Conservation (phyloP, 2,113 vertebrate species). For the Oncorhynchus mykiss region DNA sequence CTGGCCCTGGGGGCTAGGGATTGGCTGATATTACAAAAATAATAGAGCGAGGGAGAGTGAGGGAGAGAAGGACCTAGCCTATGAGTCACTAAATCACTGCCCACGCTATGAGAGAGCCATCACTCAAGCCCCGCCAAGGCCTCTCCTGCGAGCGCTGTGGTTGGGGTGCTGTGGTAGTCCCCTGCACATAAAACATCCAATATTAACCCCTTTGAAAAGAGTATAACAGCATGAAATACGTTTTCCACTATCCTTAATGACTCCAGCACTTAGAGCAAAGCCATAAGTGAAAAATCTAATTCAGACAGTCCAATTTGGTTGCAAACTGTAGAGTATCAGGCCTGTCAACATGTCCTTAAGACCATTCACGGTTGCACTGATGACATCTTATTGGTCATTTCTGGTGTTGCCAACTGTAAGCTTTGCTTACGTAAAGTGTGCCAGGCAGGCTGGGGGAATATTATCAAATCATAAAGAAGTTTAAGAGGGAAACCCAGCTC, state of each 20-base stretch:
- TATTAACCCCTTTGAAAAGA: slow-evolving; percentile 19
- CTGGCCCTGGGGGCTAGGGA: slow-evolving; percentile 35
- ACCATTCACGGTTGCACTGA: slow-evolving; percentile 40
- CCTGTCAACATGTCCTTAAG: slow-evolving; percentile 56
- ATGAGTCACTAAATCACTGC: background rate
- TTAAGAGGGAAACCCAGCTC: slow-evolving; percentile 46
- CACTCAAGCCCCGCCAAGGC: background rate
- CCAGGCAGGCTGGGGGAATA: slow-evolving; percentile 25
- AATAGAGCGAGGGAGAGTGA: slow-evolving; percentile 28
- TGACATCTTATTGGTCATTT: slow-evolving; percentile 33
- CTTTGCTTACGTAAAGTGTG: slow-evolving; percentile 33
- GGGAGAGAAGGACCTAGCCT: slow-evolving; percentile 17
- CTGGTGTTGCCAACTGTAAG: slow-evolving; percentile 43
- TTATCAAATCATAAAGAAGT: slow-evolving; percentile 53
- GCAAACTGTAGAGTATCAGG: slow-evolving; percentile 41
- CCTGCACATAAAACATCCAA: slow-evolving; percentile 43
- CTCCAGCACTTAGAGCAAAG: slow-evolving; percentile 21
- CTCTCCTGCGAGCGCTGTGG: slow-evolving; percentile 4
- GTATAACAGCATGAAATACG: slow-evolving; percentile 25
- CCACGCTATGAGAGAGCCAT: background rate
- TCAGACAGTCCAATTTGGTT: slow-evolving; percentile 24
- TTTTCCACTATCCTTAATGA: slow-evolving; percentile 31
- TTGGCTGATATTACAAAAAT: slow-evolving; percentile 42
- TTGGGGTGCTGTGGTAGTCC: slow-evolving; percentile 22
- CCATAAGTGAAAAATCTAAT: slow-evolving; percentile 24